Base-by-base conservation (phyloP, 2,888 invertebrate species). In the Congeria kusceri region DNA sequence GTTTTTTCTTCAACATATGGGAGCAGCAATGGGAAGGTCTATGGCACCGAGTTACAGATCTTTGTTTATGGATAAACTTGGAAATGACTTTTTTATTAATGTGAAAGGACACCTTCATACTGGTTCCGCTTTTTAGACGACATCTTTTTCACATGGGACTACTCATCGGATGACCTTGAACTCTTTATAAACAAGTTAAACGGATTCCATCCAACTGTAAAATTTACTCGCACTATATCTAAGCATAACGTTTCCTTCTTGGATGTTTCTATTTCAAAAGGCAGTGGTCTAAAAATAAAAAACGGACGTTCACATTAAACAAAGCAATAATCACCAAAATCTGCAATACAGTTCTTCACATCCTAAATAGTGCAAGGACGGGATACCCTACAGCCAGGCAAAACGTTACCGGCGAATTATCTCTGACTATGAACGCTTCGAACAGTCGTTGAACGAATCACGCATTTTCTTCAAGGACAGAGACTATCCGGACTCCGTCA, bases 11-110 rank as follows among this genome's bases (percentile, higher is more conserved):
- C 82, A 44, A 44, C 9, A 44, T 9, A 44, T 44, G 46, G 46
- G 18, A 44, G 18, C 46, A 5, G 77, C 75, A 29, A 83, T 83
- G 84, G 85, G 83, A 1, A 83, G 69, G 25, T 64, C 53, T 62
- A 67, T 78, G 62, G 78, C 83, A 7, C 79, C 76, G 4, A 53
- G 63, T 0, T 79, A 78, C 62, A 72, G 72, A n/a, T 68, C 65
- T 27, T 57, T 85, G 13, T 83, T 80, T 32, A 75, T 77, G 78
- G 72, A 70, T 18, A n/a, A 73, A 28, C 39, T 76, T 18, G 80
- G 80, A 64, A 13, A 57, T 29, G 18, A 62, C 18, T 44, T 44
- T 18, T 18, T 44, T 13, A 44, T 18, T 13, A 9, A 44, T 44
- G 46, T 44, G 46, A 44, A 9, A 44, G 18, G 46, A 44, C 9